Percentiles rank a stretch among this genome's conserved stretches.
Evolutionary conservation across 2,797 vertebrate genomes (phyloP).

Genomic region (Eremophila alpestris): DNA sequence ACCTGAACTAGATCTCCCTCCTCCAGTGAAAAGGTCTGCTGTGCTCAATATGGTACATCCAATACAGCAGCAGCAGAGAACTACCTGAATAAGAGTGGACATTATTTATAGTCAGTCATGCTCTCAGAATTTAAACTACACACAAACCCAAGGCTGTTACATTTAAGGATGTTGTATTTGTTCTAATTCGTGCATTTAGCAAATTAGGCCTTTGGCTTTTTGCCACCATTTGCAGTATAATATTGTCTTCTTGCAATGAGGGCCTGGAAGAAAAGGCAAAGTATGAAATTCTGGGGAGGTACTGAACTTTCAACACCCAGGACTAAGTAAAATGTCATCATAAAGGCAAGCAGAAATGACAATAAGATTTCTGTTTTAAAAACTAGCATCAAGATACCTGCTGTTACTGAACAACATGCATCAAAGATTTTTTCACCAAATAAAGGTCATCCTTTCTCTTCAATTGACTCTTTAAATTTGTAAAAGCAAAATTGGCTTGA

Average conservation of each 20-base stretch:
- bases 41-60: background rate
- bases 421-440: constrained; percentile 62
- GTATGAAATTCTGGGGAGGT: constrained; percentile 55
- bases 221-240: constrained; percentile 23
- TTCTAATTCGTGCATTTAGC: constrained; percentile 20
- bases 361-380: constrained; percentile 64
- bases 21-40: background rate
- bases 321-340: constrained; percentile 63
- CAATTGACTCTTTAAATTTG: constrained; percentile 47
- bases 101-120: background rate
- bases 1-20: background rate
- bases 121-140: background rate
- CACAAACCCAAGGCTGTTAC: constrained; percentile 24
- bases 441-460: constrained; percentile 72
- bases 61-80: background rate
- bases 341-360: constrained; percentile 65
- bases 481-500: constrained; percentile 62
- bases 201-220: background rate
- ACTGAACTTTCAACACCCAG: constrained; percentile 49
- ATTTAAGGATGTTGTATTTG: constrained; percentile 14
- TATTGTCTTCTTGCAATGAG: constrained; percentile 31
- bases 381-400: constrained; percentile 53
- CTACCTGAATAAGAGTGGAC: background rate
- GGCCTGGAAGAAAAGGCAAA: constrained; percentile 47
- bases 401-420: constrained; percentile 57